Percentiles rank a stretch among this genome's conserved stretches.
phyloP scores from a whole-genome alignment of 53 echinoderm and acorn worm species.

The Echinarachnius parma region DNA sequence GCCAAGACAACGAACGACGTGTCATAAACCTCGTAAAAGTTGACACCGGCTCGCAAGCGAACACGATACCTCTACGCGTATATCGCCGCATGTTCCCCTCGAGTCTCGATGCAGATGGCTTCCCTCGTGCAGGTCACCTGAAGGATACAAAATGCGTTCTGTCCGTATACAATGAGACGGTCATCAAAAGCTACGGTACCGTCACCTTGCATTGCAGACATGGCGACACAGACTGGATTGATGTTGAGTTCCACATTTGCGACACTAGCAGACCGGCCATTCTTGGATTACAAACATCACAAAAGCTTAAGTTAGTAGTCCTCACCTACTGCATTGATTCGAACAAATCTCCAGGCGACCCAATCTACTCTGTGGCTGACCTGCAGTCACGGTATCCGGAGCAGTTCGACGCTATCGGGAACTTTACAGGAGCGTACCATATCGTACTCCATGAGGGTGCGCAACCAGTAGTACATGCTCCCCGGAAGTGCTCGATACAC shows the following conservation, averaged over 20 bases:
- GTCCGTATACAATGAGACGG: slow-evolving; percentile 47
- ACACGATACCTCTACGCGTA: slow-evolving; percentile 52
- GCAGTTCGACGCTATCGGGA: slow-evolving; percentile 53
- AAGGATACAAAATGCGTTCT: slow-evolving; percentile 27
- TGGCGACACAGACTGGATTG: slow-evolving; percentile 10
- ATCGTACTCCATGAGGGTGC: slow-evolving; percentile 28
- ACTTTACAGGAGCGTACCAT: slow-evolving; percentile 45
- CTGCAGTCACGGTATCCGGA: slow-evolving; percentile 45
- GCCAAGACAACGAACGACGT: slow-evolving; percentile 16
- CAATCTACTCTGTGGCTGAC: slow-evolving; percentile 6
- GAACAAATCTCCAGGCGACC: not conserved
- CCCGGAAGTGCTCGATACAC: slow-evolving; percentile 50
- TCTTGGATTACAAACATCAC: slow-evolving; percentile 37
- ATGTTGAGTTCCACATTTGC: slow-evolving; percentile 35
- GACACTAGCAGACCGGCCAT: slow-evolving; percentile 48
- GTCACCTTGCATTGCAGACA: no score
- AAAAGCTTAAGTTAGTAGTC: slow-evolving; percentile 17
- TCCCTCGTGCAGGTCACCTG: slow-evolving; percentile 12
- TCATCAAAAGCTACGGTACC: slow-evolving; percentile 40
- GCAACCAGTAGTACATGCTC: slow-evolving; percentile 15
- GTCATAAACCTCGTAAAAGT: slow-evolving; percentile 38
- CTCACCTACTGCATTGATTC: slow-evolving; percentile 24
- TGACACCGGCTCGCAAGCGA: slow-evolving; percentile 51
- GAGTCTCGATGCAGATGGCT: slow-evolving; percentile 19
- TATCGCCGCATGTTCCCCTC: slow-evolving; percentile 50